Evolutionary conservation across 1,140 invertebrate genomes (phyloP), one percentile per base, ranked within the genome.

Genomic region (Drosophila rufa): DNA sequence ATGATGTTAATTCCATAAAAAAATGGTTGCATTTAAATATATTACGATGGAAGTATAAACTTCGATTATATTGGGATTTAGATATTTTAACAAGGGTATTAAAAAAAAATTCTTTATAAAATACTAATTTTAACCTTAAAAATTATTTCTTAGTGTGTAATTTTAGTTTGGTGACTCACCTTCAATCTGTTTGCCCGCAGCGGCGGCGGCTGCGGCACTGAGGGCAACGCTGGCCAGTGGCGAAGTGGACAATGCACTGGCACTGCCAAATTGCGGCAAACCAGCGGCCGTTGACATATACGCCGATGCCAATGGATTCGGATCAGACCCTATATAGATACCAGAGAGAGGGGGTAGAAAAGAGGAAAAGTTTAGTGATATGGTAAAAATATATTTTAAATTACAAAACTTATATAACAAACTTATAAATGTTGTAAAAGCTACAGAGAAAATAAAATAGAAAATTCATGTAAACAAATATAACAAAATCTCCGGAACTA

Each of bases 171-270:
- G 56, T 17, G 11, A 90, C 85, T 89, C 93, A 96, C 95, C 96
- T 95, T 98, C 96, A 91, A 98, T 96, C 93, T 98, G 97, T 92
- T 97, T 97, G 65, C 96, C 96, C 47, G 96, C 95, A 65, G 94
- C 95, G 40, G 95, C 95, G 80, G 94, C 94, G 76, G 94, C 95
- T 79, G 95, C 95, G 42, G 95, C 94, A 56, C 95, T 95, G 45
- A 95, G 93, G 53, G 95, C 93, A 27, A 94, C 95, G 57, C 94
- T 95, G 66, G 95, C 94, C 70, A 95, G 59, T 47, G 92, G 92
- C 36, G 92, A 92, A 56, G 92, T 76, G 67, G 92, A 86, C 62
- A 93, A 78, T 51, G 91, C 78, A 59, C 84, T 68, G 59, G 82
- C 75, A 55, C 68, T 92, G 33, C 91, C 82, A 79, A 93, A 93